Evolutionary conservation across 2,113 vertebrate species (phyloP).

Genomic region (Periophthalmus modestus): DNA sequence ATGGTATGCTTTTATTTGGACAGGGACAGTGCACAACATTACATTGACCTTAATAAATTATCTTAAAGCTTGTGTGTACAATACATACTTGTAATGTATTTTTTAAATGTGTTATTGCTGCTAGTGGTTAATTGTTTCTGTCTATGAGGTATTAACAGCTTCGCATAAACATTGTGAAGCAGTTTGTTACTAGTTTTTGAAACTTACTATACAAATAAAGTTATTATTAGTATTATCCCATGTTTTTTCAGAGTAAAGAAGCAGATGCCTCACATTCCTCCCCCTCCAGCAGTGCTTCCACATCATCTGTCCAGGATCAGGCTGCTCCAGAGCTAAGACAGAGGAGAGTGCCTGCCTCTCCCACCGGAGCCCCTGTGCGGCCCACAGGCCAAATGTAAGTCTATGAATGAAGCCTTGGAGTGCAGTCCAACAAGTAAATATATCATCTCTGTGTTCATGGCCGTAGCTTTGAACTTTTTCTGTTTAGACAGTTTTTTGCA

Average conservation of each 20-base stretch:
- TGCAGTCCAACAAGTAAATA: not conserved
- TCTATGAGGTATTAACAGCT: no score
- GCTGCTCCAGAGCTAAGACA: slow-evolving; percentile 62
- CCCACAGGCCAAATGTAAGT: slow-evolving; percentile 53
- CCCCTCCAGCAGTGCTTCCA: slow-evolving; percentile 4
- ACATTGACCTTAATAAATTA: no score
- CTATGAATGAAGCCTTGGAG: not conserved
- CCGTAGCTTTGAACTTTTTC: not conserved
- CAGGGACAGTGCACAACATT: no score
- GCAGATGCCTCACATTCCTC: slow-evolving; percentile 13
- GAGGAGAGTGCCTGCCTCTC: slow-evolving; percentile 39
- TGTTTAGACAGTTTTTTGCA: not conserved
- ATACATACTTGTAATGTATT: no score
- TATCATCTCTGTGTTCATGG: not conserved
- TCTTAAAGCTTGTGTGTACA: not conserved
- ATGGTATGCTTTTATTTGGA: no score
- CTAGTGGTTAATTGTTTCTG: no score
- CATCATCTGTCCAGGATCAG: not conserved
- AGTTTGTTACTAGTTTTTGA: no score
- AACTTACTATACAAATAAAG: no score
- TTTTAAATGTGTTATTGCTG: no score
- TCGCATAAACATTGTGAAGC: no score
- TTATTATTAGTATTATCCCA: not conserved
- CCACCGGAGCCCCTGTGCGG: slow-evolving; percentile 29
- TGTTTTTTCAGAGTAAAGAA: slow-evolving; percentile 26